Evolutionary conservation across 2,888 invertebrate species (phyloP).

Genomic region (Drosophila yooni): DNA sequence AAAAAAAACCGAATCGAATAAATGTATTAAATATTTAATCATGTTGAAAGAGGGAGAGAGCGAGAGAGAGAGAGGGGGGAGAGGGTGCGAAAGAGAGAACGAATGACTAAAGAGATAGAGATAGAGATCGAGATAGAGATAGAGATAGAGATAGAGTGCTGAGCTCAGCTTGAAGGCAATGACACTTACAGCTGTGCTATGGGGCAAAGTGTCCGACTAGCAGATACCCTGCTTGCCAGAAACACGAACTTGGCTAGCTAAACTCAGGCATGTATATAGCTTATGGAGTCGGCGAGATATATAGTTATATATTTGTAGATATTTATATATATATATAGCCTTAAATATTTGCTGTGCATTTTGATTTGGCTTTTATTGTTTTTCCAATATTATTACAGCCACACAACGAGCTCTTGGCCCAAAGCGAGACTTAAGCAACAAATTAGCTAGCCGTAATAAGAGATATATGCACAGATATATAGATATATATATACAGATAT

Average conservation of each 20-base stretch:
- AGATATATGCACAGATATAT: neutral
- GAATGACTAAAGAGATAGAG: neutral
- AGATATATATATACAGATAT: neutral
- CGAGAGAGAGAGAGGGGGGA: constrained; percentile 31
- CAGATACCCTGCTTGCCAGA: neutral
- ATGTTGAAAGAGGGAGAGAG: constrained; percentile 53
- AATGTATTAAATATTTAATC: constrained; percentile 62
- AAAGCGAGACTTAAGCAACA: constrained; percentile 28
- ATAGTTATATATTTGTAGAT: neutral
- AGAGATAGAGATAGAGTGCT: neutral
- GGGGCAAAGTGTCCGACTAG: neutral
- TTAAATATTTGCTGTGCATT: constrained; percentile 7
- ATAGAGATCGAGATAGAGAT: neutral
- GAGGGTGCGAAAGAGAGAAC: constrained; percentile 24
- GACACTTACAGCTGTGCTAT: constrained; percentile 47
- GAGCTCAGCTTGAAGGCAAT: constrained; percentile 43
- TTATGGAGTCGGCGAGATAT: neutral
- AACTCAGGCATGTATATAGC: neutral
- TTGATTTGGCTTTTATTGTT: constrained; percentile 46
- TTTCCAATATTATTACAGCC: constrained; percentile 14
- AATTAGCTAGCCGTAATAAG: constrained; percentile 26
- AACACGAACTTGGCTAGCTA: neutral
- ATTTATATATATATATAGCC: neutral
- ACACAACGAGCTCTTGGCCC: neutral
- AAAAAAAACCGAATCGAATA: constrained; percentile 36